Base-by-base conservation (phyloP, 2,888 invertebrate species). In the Latrodectus elegans region DNA sequence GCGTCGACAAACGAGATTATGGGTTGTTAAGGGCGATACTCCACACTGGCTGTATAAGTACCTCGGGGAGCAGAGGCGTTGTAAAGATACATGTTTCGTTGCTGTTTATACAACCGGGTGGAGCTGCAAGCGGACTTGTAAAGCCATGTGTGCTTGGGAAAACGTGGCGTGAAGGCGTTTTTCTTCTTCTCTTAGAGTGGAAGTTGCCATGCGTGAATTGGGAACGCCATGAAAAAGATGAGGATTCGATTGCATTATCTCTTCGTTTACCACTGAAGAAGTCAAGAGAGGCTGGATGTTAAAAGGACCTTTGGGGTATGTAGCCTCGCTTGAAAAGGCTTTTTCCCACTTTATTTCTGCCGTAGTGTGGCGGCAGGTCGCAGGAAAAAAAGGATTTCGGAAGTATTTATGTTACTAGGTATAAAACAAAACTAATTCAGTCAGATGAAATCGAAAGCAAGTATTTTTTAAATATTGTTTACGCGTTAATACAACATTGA, bases 1-100 rank as follows among this genome's bases (percentile, higher is more conserved):
- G 86, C 81, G 86, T 86, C 67, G 71, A 70, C 71, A 82, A 86
- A 86, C 81, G 86, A 86, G 81, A 86, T 86, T 86, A 86, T 53
- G 53, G 74, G 85, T 86, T 86, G 86, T 86, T 86, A 86, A 38
- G 38, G 68, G 55, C 49, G 82, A 82, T 82, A 82, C 82, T 82
- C 82, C 75, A 53, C 75, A 52, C 12, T 17, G 64, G 22, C 49
- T 55, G 79, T 38, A 78, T 81, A 86, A 81, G 86, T 81, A 86
- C 85, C 85, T 76, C 14, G 49, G 86, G 81, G 80, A 80, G 55
- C 70, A 79, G 53, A 53, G 17, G 26, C 55, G 71, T 6, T 38
- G 38, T 38, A 38, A 71, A 74, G 81, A 73, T 81, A 81, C 78
- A 81, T 81, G 81, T 81, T 73, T 81, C 53, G 64, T 55, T 68